Evolutionary conservation across 2,113 vertebrate genomes (phyloP).

Genomic region (Holacanthus passer): DNA sequence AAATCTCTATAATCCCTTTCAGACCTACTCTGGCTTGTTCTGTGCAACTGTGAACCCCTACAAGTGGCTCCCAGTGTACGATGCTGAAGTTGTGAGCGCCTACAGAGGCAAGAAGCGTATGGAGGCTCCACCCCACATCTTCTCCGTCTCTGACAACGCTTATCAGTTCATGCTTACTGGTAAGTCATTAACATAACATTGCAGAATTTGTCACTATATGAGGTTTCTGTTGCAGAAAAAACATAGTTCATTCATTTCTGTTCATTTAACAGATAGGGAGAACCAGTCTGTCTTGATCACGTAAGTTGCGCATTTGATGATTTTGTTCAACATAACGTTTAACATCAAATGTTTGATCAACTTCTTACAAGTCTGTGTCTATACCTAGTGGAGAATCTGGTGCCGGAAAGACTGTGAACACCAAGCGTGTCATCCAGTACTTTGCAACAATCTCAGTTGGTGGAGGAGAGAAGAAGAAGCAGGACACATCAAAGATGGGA

Average conservation of each 20-base stretch:
- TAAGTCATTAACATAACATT: conserved; percentile 34
- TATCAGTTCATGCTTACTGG: conserved; percentile 74
- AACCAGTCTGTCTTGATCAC: conserved; percentile 80
- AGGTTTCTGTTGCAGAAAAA: not conserved
- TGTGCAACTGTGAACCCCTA: conserved; percentile 78
- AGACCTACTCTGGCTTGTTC: conserved; percentile 80
- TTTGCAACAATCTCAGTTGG: conserved; percentile 76
- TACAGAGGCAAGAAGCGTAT: conserved; percentile 81
- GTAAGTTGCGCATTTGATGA: conserved; percentile 51
- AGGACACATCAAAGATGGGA: conserved; percentile 38
- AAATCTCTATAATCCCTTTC: conserved; percentile 9
- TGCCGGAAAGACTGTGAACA: conserved; percentile 81
- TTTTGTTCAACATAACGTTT: not conserved
- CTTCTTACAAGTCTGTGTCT: conserved; percentile 28
- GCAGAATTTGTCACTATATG: not conserved
- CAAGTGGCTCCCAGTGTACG: conserved; percentile 79
- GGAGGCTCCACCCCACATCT: conserved; percentile 80
- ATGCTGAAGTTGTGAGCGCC: conserved; percentile 65
- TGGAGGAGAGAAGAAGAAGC: conserved; percentile 60
- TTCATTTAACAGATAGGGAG: conserved; percentile 71
- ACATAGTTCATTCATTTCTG: not conserved
- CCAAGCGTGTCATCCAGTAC: conserved; percentile 80
- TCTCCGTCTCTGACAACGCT: conserved; percentile 79
- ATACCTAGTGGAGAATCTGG: conserved; percentile 73
- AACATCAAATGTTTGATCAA: not conserved